These are phyloP conservation scores for Gymnoscopelus microlampas DNA, from an alignment of 2,797 vertebrate genomes.

Conservation along the genomic window DNA sequence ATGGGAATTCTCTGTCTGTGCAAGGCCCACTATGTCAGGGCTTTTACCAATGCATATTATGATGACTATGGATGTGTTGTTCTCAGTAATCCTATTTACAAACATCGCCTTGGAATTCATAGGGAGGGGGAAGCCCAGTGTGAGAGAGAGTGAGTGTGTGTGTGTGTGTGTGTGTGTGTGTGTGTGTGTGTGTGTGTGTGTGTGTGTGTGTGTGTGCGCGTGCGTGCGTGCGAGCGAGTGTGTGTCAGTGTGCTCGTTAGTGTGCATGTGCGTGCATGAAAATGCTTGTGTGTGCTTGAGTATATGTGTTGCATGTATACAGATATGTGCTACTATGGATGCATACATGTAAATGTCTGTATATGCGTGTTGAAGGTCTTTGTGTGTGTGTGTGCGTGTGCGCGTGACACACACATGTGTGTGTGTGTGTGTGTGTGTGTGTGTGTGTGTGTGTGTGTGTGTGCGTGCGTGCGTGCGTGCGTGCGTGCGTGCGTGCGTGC, in stretches of 20 bases:
- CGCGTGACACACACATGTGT: background rate
- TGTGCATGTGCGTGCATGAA: no score
- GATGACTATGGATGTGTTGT: conserved; percentile 27
- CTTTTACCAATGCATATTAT: conserved; percentile 16
- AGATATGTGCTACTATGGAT: background rate
- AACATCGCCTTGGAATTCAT: conserved; percentile 25
- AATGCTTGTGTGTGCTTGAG: background rate
- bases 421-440: conserved; percentile 18
- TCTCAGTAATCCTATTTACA: conserved; percentile 39
- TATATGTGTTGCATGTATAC: background rate
- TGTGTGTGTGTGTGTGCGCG: conserved; percentile 16
- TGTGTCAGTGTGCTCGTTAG: no score
- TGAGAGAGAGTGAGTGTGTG: background rate
- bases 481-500: background rate
- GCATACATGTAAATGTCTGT: no score
- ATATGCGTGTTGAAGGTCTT: no score
- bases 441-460: no score
- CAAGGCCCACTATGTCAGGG: conserved; percentile 26
- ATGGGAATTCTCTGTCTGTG: no score
- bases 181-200: conserved; percentile 19
- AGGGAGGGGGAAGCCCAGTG: conserved; percentile 26
- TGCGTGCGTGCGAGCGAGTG: conserved; percentile 26
- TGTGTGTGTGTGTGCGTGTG: background rate
- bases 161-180: conserved; percentile 8
- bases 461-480: background rate